Base-by-base conservation (phyloP, 2,888 invertebrate species). In the Caprella mutica region DNA sequence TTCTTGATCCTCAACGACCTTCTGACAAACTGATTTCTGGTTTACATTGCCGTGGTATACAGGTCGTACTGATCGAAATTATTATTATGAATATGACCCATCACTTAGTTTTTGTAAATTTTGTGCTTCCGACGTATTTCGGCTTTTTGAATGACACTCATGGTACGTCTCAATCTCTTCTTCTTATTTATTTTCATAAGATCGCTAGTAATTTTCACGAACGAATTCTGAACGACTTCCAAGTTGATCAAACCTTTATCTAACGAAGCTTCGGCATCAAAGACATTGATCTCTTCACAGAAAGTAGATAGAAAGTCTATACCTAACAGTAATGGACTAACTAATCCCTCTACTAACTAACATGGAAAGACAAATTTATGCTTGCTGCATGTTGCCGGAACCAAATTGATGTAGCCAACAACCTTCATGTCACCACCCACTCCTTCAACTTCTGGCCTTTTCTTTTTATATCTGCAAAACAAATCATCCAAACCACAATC, bases 401-500 rank as follows among this genome's bases (percentile, higher is more conserved):
- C 46, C 14, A 55, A 27, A 5, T 27, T 29, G 29, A 55, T 33
- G 14, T 46, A 30, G 3, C 55, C 55, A 14, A 55, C 35, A 19
- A 55, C 46, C n/a, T 17, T 26, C 55, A 55, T 55, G 9, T 55
- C 46, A 14, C 55, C 55, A n/a, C 55, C 55, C 26, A 55, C 33
- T 5, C 44, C 55, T 2, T 46, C 35, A 3, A 55, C 55, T 14
- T 44, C 55, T 21, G 48, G 48, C 17, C 48, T 30, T 17, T 30
- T 27, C 14, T 19, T 9, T 30, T 14, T 48, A 30, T 48, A 48
- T 19, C 30, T 48, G 19, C 26, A 14, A 8, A 48, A 21, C 19
- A 55, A 24, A 35, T 42, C 29, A 3, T 14, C 21, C n/a, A 55
- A 33, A 5, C 55, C 46, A 27, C 55, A 55, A 23, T 42, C 12